phyloP scores from a whole-genome alignment of 2,888 invertebrate genomes.

The Cataglyphis rosenhaueri region DNA sequence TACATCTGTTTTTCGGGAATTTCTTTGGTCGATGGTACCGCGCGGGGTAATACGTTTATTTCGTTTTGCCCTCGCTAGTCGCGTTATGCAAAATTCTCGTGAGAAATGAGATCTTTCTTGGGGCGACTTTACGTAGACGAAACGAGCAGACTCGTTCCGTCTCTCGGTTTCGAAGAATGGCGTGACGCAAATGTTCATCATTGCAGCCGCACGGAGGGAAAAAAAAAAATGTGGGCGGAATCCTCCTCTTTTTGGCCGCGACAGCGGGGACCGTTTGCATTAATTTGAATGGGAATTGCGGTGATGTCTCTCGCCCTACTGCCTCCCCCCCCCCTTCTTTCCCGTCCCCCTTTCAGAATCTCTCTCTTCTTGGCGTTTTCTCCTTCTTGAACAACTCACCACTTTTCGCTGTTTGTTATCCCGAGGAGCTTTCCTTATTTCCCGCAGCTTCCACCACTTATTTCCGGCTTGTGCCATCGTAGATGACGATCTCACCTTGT shows the following conservation, averaged over 20 bases:
- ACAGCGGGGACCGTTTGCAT: slow-evolving; percentile 78
- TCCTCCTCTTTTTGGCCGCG: slow-evolving; percentile 72
- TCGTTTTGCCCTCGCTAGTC: slow-evolving; percentile 20
- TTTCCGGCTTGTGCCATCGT: slow-evolving; percentile 59
- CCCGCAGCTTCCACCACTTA: slow-evolving; percentile 56
- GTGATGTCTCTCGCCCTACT: slow-evolving; percentile 65
- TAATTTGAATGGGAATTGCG: slow-evolving; percentile 82
- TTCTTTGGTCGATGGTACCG: not conserved
- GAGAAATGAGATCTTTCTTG: slow-evolving; percentile 49
- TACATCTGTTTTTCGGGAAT: not conserved
- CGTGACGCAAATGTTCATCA: slow-evolving; percentile 77
- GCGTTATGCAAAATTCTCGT: slow-evolving; percentile 61
- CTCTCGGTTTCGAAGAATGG: slow-evolving; percentile 55
- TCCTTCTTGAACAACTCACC: slow-evolving; percentile 69
- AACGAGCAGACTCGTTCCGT: slow-evolving; percentile 53
- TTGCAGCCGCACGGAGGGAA: slow-evolving; percentile 62
- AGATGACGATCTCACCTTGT: slow-evolving; percentile 52
- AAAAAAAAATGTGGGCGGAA: slow-evolving; percentile 74
- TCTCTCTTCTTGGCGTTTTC: slow-evolving; percentile 54
- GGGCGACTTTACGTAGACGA: slow-evolving; percentile 40
- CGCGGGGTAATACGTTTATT: slow-evolving; percentile 5
- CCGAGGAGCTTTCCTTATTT: slow-evolving; percentile 65
- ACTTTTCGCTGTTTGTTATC: slow-evolving; percentile 76
- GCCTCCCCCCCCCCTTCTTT: slow-evolving; percentile 34
- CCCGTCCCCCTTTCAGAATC: slow-evolving; percentile 46